Evolutionary conservation across 2,113 vertebrate species (phyloP), one percentile per base, ranked within the genome.

Genomic region (Varanus komodoensis): DNA sequence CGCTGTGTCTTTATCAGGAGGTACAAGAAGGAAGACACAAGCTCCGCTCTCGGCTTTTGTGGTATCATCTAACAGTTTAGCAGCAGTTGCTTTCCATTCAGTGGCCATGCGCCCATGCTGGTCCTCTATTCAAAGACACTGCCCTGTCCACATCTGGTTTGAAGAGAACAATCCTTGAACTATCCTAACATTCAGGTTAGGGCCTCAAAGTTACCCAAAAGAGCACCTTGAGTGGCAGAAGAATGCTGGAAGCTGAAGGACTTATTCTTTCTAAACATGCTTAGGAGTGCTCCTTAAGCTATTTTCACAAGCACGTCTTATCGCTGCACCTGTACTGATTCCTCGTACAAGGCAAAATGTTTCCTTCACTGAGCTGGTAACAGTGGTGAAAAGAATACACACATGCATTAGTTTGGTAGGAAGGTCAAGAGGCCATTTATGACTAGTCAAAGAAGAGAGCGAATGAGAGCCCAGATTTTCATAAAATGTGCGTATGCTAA

Each of bases 1-100:
- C 61, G 6, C 92, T 92, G 89, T 8, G 54, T 90, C 96, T 96
- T 96, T 94, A 95, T 96, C 95, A 96, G 91, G 88, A 94, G 9
- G 50, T 96, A 67, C 57, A 88, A 90, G 87, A 89, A 93, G 48
- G 48, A 79, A 95, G 78, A 89, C 7, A 29, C 88, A 91, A 93
- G 86, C 86, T 89, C 15, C 38, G 17, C 92, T 44, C 44, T 87
- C 54, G 78, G 48, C 61, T 91, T 25, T 92, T 88, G 54, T 48
- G 78, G 84, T 81, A 32, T 7, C 27, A 68, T 1, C 29, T 38
- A 38, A 7, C 2, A 84, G 64, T 12, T 69, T 68, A 27, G 38
- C n/a, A 69, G 25, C 48, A 52, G 6, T 1, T 14, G 17, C 17
- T 84, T 69, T 32, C 27, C 38, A 32, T 9, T 50, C 54, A 80